Base-by-base conservation (phyloP, 2,113 vertebrate genomes). In the Spheniscus mendiculus region DNA sequence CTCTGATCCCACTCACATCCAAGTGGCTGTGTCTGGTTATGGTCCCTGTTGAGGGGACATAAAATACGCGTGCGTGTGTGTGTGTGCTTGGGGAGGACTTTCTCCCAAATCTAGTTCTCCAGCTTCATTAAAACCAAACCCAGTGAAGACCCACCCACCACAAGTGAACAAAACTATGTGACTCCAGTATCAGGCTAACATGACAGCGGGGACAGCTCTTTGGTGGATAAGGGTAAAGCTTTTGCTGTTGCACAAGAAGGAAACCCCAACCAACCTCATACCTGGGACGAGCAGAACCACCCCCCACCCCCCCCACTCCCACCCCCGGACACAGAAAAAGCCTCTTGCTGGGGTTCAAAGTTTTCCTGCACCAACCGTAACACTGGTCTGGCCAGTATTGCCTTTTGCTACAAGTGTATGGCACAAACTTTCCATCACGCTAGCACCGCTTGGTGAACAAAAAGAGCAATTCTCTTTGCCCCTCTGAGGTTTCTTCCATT, bases 361-460 rank as follows among this genome's bases (percentile, higher is more conserved):
- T 42, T 56, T 58, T 56, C 81, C 82, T 79, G 71, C 67, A 76
- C 74, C 95, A 83, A 74, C 38, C 6, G 0, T 85, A 97, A 97
- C 94, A 95, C 96, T 97, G 97, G 81, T 62, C 71, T 92, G 96
- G 96, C 90, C 80, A 58, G 86, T 38, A 88, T 3, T 89, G 97
- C 94, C 92, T 97, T 94, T 82, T 91, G 94, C 95, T 96, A 93
- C 93, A 40, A 34, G 26, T 50, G n/a, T 93, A 97, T 97, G 98
- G 97, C 98, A 98, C 95, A 0, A 66, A 15, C 89, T 94, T 88
- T 66, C 89, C 71, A n/a, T 52, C 10, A 4, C 1, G 45, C 67
- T 50, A 93, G 93, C 83, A 82, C 83, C 27, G 0, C 55, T 20
- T 42, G 22, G 87, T n/a, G 78, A 96, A 86, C 71, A 89, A 83